A percentile compares a stretch with the other conserved stretches of the same genome.
Evolutionary conservation across 2,113 vertebrate species (phyloP).

Genomic region (Xenopus borealis): DNA sequence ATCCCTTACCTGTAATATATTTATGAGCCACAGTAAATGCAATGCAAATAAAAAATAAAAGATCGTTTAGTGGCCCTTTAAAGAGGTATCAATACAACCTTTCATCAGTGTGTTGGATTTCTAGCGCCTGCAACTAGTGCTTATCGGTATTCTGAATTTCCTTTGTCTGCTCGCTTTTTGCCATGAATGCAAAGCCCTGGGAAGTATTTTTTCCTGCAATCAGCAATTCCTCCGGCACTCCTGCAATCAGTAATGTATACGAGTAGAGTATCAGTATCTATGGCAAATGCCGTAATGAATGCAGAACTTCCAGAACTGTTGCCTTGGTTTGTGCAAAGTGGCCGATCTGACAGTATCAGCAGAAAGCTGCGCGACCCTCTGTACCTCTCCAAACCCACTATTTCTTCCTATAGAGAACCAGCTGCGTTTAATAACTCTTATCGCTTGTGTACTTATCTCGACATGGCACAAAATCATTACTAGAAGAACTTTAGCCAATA

Average conservation of each 20-base stretch:
- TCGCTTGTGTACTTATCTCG: background rate
- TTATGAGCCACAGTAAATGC: no score
- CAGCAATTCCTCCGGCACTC: background rate
- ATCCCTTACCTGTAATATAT: no score
- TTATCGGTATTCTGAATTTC: no score
- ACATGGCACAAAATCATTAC: background rate
- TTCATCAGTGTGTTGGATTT: no score
- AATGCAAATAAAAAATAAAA: no score
- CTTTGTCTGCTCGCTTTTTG: no score
- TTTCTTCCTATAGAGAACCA: background rate
- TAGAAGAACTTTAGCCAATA: background rate
- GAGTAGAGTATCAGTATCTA: background rate
- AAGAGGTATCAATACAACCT: no score
- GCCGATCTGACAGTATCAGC: background rate
- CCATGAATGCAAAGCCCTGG: background rate
- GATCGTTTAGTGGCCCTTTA: no score
- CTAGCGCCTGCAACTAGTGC: no score
- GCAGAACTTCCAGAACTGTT: no score
- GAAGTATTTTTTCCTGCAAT: background rate
- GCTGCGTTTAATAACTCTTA: slow-evolving; percentile 1
- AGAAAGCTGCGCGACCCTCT: background rate
- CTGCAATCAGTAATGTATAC: background rate
- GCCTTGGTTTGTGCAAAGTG: no score
- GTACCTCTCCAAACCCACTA: background rate
- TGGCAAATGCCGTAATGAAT: no score